Base-by-base conservation (phyloP, 2,797 vertebrate species). In the Pachyuromys duprasi region DNA sequence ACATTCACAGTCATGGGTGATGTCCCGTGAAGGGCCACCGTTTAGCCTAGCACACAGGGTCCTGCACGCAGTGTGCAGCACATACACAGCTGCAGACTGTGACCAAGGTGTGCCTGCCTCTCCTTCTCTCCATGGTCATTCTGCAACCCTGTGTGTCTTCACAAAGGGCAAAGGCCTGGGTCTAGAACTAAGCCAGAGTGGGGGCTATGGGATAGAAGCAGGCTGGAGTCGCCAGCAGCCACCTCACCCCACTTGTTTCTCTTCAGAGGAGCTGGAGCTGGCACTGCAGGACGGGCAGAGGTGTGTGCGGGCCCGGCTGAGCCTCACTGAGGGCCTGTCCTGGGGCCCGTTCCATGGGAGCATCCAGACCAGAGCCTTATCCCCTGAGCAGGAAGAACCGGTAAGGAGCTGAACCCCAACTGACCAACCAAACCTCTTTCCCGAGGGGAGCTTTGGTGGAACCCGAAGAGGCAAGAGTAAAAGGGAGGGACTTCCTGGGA, bases 341-440 rank as follows among this genome's bases (percentile, higher is more conserved):
- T 99, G 99, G 99, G 99, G 99, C 9, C 99, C 99, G 0, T 99
- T 99, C 98, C 97, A 93, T 1, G 99, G 99, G 90, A 98, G 95
- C 96, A 91, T 99, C 98, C 99, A 99, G 97, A 98, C 98, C 89
- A 97, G 98, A 81, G 96, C 97, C 60, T 89, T 97, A 0, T 96
- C 98, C 0, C 99, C 99, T 0, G 96, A 98, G 36, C 98, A 80
- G 57, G 94, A 97, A 1, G 97, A 98, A 26, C 97, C 95, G 99
- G 99, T 99, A 98, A 98, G 98, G 80, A 93, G 4, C 86, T 53
- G 17, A 81, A 22, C 89, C 89, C 49, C 2, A 2, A 12, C n/a
- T 39, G n/a, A 18, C 26, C 13, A 4, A 24, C n/a, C 45, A 49
- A 57, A 55, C n/a, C 75, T 36, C 18, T 15, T 69, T 69, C n/a